Evolutionary conservation across 1,140 invertebrate genomes (phyloP).

Genomic region (Pseudomyrmex concolor): DNA sequence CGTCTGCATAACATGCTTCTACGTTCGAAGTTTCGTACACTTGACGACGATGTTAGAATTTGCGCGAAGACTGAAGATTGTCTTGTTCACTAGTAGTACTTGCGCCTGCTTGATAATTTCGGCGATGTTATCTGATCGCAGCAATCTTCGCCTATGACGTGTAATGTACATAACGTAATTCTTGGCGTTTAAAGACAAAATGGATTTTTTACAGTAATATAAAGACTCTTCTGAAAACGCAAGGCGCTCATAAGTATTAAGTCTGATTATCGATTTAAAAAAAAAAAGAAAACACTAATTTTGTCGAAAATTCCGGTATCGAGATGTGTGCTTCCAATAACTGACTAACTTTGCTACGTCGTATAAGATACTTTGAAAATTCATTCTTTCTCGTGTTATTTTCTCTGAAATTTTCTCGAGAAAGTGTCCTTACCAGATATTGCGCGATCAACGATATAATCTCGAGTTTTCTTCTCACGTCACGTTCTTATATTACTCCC

Average conservation of each 20-base stretch:
- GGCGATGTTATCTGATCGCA: constrained; percentile 2
- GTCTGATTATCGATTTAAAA: constrained; percentile 1
- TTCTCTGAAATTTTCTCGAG: constrained; percentile 24
- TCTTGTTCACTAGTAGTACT: constrained; percentile 2
- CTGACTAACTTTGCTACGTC: constrained; percentile 26
- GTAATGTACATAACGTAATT: too few species aligned
- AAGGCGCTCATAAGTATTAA: neutral
- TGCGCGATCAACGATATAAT: constrained; percentile 32
- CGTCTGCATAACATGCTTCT: constrained; percentile 11
- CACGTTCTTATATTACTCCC: constrained; percentile 8
- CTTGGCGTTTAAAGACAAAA: too few species aligned
- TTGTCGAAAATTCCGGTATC: constrained; percentile 17
- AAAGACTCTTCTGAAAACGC: too few species aligned
- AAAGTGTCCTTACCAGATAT: constrained; percentile 43
- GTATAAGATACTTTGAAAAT: constrained; percentile 23
- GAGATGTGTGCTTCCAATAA: constrained; percentile 33
- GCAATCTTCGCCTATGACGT: neutral
- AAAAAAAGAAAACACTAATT: neutral
- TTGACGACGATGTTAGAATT: constrained; percentile 36
- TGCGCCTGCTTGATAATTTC: constrained; percentile 3
- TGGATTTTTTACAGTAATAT: too few species aligned
- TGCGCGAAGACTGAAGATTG: constrained; percentile 21
- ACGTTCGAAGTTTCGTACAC: constrained; percentile 29
- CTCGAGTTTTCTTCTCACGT: constrained; percentile 39
- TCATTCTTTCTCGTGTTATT: constrained; percentile 15